phyloP scores from a whole-genome alignment of 2,797 vertebrate genomes.

The Malurus splendens region DNA sequence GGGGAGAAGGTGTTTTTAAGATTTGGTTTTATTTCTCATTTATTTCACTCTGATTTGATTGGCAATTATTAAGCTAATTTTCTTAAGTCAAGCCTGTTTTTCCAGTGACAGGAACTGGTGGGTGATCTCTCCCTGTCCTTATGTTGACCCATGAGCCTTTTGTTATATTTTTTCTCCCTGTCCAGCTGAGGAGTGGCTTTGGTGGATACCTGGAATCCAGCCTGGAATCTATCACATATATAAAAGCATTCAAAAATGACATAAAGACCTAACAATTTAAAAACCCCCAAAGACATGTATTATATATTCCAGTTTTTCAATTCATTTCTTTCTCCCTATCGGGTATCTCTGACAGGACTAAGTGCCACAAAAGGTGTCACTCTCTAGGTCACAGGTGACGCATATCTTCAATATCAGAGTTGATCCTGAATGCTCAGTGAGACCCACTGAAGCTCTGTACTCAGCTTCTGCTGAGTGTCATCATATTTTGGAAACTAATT shows the following conservation, averaged over 20 bases:
- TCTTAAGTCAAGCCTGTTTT: neutral
- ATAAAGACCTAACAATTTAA: neutral
- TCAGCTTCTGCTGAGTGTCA: neutral
- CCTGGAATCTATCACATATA: neutral
- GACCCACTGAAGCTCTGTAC: neutral
- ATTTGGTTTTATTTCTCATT: neutral
- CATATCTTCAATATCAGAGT: neutral
- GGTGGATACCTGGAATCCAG: neutral
- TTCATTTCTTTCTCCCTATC: neutral
- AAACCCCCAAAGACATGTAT: fast-evolving
- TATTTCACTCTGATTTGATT: neutral
- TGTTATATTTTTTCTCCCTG: neutral
- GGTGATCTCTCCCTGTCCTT: neutral
- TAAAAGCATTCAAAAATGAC: neutral
- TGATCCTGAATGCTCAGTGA: neutral
- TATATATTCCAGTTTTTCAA: neutral
- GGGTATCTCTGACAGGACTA: neutral
- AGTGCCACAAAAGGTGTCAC: neutral
- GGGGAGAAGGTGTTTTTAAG: neutral
- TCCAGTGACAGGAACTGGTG: neutral
- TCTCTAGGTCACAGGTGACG: neutral
- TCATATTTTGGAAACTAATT: constrained; percentile 3
- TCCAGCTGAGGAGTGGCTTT: neutral
- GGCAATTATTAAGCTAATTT: neutral
- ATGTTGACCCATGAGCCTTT: fast-evolving